Conservation (phyloP, 2,888 invertebrate species). For the Panopea generosa region DNA sequence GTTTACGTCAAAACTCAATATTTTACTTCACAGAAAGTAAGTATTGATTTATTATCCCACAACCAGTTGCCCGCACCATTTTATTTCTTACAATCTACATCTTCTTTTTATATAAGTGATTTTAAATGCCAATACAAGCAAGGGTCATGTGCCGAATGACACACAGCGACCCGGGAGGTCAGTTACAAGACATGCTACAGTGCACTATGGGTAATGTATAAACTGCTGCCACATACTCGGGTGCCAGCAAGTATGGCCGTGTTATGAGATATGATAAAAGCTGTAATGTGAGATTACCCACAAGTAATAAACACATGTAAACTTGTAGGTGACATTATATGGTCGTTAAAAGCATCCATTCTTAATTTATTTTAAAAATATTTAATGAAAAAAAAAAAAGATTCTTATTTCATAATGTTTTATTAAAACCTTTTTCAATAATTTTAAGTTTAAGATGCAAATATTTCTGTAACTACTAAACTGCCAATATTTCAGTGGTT, state of each 20-base stretch:
- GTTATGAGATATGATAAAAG: conserved; percentile 37
- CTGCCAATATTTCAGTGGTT: no score
- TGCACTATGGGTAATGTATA: conserved; percentile 39
- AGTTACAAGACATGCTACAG: conserved; percentile 51
- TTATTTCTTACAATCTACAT: conserved; percentile 5
- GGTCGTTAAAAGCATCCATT: conserved; percentile 7
- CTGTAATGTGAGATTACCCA: conserved; percentile 36
- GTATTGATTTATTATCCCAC: not conserved
- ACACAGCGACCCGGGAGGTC: conserved; percentile 14
- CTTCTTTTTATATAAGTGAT: not conserved
- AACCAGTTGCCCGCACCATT: conserved; percentile 2
- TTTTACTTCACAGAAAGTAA: not conserved
- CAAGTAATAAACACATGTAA: conserved; percentile 33
- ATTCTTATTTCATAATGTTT: not conserved
- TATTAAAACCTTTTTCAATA: not conserved
- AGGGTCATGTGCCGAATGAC: conserved; percentile 1
- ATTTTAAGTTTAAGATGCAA: no score
- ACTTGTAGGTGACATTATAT: not conserved
- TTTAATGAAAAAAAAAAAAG: conserved; percentile 2
- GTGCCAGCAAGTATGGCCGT: conserved; percentile 10
- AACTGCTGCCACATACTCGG: conserved; percentile 31
- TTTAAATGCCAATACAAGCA: conserved; percentile 1
- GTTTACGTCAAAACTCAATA: not conserved
- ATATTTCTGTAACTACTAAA: no score
- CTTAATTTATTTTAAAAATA: conserved; percentile 4